Conservation (phyloP, 2,797 vertebrate genomes). For the Melanogrammus aeglefinus region DNA sequence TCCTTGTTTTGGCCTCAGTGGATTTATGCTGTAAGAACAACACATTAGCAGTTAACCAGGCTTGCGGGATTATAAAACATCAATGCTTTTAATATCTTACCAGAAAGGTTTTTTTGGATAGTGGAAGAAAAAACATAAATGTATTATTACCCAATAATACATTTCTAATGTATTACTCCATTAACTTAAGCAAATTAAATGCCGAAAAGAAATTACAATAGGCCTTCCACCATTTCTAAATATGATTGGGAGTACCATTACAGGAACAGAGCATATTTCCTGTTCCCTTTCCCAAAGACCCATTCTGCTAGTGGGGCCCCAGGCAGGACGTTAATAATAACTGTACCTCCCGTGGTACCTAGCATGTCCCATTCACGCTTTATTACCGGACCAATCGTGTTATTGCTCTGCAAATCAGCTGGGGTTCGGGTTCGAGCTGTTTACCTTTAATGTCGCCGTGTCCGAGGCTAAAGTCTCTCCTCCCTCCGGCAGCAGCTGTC, state of each 20-base stretch:
- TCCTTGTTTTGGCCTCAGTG: constrained; percentile 58
- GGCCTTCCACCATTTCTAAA: not conserved
- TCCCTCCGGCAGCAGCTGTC: constrained; percentile 36
- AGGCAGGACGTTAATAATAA: constrained; percentile 14
- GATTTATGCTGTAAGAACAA: constrained; percentile 48
- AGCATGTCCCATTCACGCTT: constrained; percentile 16
- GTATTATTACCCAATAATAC: not conserved
- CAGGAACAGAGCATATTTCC: not conserved
- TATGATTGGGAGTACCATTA: not conserved
- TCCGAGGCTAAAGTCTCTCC: constrained; percentile 36
- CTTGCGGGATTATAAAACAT: not conserved
- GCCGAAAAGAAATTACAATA: not conserved
- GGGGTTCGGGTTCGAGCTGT: constrained; percentile 25
- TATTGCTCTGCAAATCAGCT: constrained; percentile 25
- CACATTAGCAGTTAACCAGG: constrained; percentile 48
- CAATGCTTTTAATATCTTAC: no score
- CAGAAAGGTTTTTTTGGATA: not conserved
- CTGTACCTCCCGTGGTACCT: constrained; percentile 11
- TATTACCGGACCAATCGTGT: constrained; percentile 22
- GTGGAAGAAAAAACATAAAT: not conserved
- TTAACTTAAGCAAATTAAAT: not conserved
- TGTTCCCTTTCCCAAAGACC: not conserved
- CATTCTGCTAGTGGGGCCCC: constrained; percentile 18
- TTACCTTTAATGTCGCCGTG: constrained; percentile 37
- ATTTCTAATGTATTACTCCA: not conserved